phyloP scores from a whole-genome alignment of 2,888 invertebrate species.

The Xestia xanthographa region DNA sequence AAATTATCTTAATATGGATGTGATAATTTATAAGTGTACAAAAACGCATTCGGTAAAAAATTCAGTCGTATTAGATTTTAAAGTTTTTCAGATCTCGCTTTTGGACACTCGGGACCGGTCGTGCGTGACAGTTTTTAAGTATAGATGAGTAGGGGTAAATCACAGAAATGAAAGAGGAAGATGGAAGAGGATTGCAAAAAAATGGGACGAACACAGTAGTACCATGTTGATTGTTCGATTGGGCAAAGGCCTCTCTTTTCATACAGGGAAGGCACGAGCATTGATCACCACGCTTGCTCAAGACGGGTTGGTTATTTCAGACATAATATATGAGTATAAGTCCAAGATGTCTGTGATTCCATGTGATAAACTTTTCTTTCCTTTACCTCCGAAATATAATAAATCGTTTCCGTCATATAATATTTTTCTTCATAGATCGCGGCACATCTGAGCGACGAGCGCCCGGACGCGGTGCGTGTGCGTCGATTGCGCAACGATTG shows the following conservation, averaged over 20 bases:
- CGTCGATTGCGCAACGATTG: constrained; percentile 82
- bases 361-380: not conserved
- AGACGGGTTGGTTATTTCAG: not conserved
- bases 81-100: not conserved
- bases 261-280: not conserved
- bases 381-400: not conserved
- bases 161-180: not conserved
- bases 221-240: not conserved
- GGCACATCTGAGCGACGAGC: constrained; percentile 43
- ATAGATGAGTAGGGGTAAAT: not conserved
- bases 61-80: not conserved
- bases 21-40: constrained; percentile 26
- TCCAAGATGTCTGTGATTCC: not conserved
- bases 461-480: constrained; percentile 67
- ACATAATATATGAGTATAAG: too few relatives aligned
- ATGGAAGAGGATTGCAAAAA: not conserved
- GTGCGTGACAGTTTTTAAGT: not conserved
- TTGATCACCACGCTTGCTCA: not conserved
- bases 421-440: constrained; percentile 51
- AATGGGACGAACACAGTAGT: too few relatives aligned
- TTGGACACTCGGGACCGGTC: too few relatives aligned
- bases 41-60: constrained; percentile 19
- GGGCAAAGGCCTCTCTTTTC: not conserved
- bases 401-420: constrained; percentile 12
- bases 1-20: constrained; percentile 43